Evolutionary conservation across 2,888 invertebrate genomes (phyloP), one percentile per base, ranked within the genome.

Genomic region (Gandaritis pyraliata): DNA sequence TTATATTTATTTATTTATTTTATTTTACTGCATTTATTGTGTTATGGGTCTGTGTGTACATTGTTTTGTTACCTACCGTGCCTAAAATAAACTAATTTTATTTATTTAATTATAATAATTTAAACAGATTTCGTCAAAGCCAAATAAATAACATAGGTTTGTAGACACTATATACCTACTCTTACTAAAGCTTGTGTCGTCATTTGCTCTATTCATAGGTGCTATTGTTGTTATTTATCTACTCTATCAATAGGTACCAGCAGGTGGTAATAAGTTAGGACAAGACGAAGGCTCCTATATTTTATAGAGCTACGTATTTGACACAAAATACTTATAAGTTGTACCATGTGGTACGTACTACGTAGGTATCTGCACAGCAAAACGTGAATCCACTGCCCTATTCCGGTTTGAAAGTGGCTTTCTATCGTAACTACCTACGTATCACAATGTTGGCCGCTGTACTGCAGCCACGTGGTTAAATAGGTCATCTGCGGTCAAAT

Each of bases 331-430:
- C 2, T 23, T 7, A n/a, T 46, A 46, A 15, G 10, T 46, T 10
- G 16, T 10, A 1, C n/a, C n/a, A n/a, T n/a, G n/a, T n/a, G n/a
- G n/a, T n/a, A n/a, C n/a, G n/a, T n/a, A n/a, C n/a, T 13, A 47
- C n/a, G 15, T 47, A 33, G 12, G 36, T 43, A 58, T 43, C n/a
- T 60, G 61, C 57, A 58, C 39, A 51, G 59, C 54, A 45, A 60
- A 59, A 48, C 58, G 38, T 43, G 41, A 46, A 48, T 43, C 58
- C 41, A 55, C 18, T 33, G 55, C 55, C 50, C 55, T 55, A 50
- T 55, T 61, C 60, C 60, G 60, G 60, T 61, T 61, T 51, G 60
- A 61, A 61, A 61, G 60, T 55, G 38, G 51, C 55, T 61, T 61
- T 61, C 60, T 61, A 61, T 55, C 43, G 38, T 18, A 46, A n/a